phyloP scores from a whole-genome alignment of 2,888 invertebrate genomes.

The Catocala fraxini region DNA sequence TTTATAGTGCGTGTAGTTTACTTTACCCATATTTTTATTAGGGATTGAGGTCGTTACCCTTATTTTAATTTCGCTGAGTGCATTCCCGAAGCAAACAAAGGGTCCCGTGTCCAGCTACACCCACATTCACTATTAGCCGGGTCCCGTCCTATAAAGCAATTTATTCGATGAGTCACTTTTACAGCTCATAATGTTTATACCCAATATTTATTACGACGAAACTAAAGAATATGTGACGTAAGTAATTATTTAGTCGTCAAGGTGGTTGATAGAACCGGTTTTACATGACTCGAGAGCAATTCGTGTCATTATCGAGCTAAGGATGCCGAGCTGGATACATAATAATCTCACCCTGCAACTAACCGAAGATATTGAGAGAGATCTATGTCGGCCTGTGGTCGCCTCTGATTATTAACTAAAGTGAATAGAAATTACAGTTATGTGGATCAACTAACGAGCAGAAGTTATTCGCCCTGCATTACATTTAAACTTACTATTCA shows the following conservation, averaged over 20 bases:
- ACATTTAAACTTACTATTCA: not conserved
- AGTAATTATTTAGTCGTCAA: conserved; percentile 64
- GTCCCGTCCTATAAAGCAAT: conserved; percentile 71
- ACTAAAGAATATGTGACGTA: conserved; percentile 57
- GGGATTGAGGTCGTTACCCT: conserved; percentile 67
- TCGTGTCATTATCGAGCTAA: conserved; percentile 67
- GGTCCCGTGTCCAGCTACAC: conserved; percentile 79
- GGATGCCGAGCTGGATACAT: conserved; percentile 65
- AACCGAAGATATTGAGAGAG: conserved; percentile 60
- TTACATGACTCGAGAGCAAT: conserved; percentile 57
- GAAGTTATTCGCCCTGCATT: conserved; percentile 35
- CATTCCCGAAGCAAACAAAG: conserved; percentile 82
- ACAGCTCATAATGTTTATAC: conserved; percentile 65
- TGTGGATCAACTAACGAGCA: conserved; percentile 52
- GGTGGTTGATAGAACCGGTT: conserved; percentile 61
- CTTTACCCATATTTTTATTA: conserved; percentile 51
- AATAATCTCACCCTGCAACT: conserved; percentile 61
- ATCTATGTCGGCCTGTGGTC: conserved; percentile 74
- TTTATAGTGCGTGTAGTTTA: conserved; percentile 20
- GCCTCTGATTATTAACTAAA: conserved; percentile 73
- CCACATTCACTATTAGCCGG: conserved; percentile 70
- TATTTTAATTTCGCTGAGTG: conserved; percentile 84
- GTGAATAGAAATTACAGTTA: conserved; percentile 68
- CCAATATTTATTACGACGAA: conserved; percentile 57
- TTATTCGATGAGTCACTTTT: conserved; percentile 79